Conservation (phyloP, 1,140 invertebrate genomes). For the Trinorchestia longiramus region DNA sequence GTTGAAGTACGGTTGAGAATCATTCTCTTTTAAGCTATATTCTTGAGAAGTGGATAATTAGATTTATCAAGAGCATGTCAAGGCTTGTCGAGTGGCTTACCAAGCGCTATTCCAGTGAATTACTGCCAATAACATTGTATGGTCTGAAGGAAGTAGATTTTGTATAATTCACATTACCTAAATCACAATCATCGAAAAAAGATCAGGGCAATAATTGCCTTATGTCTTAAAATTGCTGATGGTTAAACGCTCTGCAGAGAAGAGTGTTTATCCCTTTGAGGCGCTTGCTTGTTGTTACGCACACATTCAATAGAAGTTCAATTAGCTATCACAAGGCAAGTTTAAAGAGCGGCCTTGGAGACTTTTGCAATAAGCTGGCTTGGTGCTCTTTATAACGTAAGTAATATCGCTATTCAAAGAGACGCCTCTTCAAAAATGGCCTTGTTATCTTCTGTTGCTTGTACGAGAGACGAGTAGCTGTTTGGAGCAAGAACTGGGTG, state of each 20-base stretch:
- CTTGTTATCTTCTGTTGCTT: background rate
- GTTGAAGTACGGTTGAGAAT: too few relatives aligned
- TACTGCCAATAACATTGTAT: background rate
- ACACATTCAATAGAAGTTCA: constrained; percentile 1
- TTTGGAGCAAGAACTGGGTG: background rate
- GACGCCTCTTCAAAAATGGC: background rate
- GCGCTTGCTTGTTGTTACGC: background rate
- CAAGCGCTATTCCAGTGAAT: background rate
- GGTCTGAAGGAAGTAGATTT: background rate
- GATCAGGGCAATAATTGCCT: background rate
- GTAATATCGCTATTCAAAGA: constrained; percentile 47
- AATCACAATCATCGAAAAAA: background rate
- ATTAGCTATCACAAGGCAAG: constrained; percentile 43
- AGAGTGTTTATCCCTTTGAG: background rate
- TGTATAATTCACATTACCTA: background rate
- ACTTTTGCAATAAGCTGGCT: constrained; percentile 32
- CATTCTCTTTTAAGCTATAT: too few relatives aligned
- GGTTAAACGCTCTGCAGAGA: background rate
- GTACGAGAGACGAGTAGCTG: background rate
- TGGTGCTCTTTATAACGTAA: background rate
- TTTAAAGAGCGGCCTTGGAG: background rate
- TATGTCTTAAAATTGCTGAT: background rate
- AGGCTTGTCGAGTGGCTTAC: too few relatives aligned
- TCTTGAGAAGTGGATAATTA: too few relatives aligned
- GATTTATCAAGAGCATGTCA: too few relatives aligned